Evolutionary conservation across 2,113 vertebrate genomes (phyloP).

Genomic region (Haplochromis vanheusdeni): DNA sequence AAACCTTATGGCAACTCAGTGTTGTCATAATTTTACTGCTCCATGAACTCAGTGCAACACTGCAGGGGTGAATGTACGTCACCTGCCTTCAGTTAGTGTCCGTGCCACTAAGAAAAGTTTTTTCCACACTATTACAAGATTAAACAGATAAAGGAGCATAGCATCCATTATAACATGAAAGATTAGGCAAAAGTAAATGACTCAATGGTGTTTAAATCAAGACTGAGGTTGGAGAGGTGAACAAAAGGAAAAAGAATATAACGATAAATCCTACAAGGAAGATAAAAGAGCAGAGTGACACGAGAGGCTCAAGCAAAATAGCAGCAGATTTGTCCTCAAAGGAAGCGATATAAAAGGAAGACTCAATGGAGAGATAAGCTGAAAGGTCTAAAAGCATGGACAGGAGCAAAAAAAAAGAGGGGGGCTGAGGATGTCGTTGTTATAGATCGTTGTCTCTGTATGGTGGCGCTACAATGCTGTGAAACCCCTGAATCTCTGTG

Average conservation of each 20-base stretch:
- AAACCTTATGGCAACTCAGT: neutral
- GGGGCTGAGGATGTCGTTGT: neutral
- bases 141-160: neutral
- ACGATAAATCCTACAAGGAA: neutral
- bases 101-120: neutral
- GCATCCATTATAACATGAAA: neutral
- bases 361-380: neutral
- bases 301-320: neutral
- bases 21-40: neutral
- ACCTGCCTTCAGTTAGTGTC: neutral
- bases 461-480: neutral
- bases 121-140: neutral
- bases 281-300: neutral
- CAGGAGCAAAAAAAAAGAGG: neutral
- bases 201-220: neutral
- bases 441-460: neutral
- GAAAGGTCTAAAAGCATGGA: neutral
- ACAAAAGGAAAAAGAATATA: neutral
- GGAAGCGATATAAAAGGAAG: neutral
- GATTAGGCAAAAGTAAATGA: neutral
- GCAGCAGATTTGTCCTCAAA: neutral
- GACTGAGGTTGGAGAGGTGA: neutral
- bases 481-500: neutral
- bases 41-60: neutral
- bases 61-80: accelerated